Base-by-base conservation (phyloP, 2,113 vertebrate species). In the Pollachius pollachius region DNA sequence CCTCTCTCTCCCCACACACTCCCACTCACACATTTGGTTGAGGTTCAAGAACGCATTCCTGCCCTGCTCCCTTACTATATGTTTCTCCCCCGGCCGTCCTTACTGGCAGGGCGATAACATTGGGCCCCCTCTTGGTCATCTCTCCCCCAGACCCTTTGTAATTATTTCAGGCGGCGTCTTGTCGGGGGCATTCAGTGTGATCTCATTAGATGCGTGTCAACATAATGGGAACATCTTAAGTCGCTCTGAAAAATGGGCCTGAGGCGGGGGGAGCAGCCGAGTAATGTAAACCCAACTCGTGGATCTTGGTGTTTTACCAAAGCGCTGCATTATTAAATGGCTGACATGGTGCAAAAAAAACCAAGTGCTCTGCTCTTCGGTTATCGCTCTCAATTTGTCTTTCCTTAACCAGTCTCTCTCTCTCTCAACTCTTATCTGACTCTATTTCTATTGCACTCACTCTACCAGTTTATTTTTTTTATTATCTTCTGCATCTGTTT, bases 241-340 rank as follows among this genome's bases (percentile, higher is more conserved):
- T 67, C 75, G 77, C 71, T 68, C 84, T 71, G 80, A 78, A 73
- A 74, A 82, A 79, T 65, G 74, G 62, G 79, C 88, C 76, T 18
- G 58, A 58, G 86, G 84, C 81, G 3, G 80, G 73, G 73, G 30
- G 30, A 34, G 84, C 73, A 76, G 75, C 71, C 63, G 63, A 54
- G 70, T 75, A 84, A 82, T 79, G 79, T 88, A 88, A 88, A 88
- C 85, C 83, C 79, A 69, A 82, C 80, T 85, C 81, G 74, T 75
- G 72, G 81, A 84, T 80, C 75, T 84, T 81, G 62, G 62, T 58
- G 72, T 76, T 64, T 83, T 69, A 69, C 81, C 73, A 82, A 87
- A 85, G 82, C 74, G 72, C 65, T 72, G 52, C 60, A 74, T 64
- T 74, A 76, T 82, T 85, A 82, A 3, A 71, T 52, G 81, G 79